phyloP scores from a whole-genome alignment of 2,113 vertebrate species.

The Macquaria australasica region DNA sequence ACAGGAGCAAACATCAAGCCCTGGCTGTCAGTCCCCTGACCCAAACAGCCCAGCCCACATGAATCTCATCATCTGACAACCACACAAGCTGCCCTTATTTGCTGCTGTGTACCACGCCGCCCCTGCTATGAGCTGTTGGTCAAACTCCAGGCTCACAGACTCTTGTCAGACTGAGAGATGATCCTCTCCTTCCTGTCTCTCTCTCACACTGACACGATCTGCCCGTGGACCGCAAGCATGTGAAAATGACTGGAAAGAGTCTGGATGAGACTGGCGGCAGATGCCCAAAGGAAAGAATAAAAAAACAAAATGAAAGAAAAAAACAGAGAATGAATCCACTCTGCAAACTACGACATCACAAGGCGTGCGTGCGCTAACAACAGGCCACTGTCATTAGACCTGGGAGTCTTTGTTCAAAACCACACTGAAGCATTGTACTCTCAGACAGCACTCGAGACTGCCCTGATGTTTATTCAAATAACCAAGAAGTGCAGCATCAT shows the following conservation, averaged over 20 bases:
- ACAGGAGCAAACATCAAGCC: constrained; percentile 41
- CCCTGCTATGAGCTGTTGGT: constrained; percentile 67
- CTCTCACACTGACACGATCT: constrained; percentile 30
- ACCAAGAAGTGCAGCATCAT: constrained; percentile 67
- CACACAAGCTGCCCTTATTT: constrained; percentile 47
- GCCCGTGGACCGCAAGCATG: not conserved
- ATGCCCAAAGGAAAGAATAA: constrained; percentile 24
- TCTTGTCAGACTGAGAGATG: constrained; percentile 54
- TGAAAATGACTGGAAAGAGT: constrained; percentile 26
- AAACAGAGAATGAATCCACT: constrained; percentile 58
- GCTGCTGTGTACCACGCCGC: constrained; percentile 13
- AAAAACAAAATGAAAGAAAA: not conserved
- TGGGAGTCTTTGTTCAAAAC: constrained; percentile 75
- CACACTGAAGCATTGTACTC: constrained; percentile 76
- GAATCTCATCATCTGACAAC: constrained; percentile 62
- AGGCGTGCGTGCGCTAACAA: constrained; percentile 55
- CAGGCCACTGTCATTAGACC: constrained; percentile 68
- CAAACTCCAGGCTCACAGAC: constrained; percentile 54
- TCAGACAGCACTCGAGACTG: constrained; percentile 79
- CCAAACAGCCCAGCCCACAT: constrained; percentile 33
- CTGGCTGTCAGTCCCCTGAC: constrained; percentile 54
- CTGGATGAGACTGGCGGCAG: constrained; percentile 5
- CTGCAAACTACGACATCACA: constrained; percentile 66
- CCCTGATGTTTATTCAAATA: constrained; percentile 77
- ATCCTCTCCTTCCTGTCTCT: constrained; percentile 61